Evolutionary conservation across 2,113 vertebrate species (phyloP).

Genomic region (Poecilia latipinna): DNA sequence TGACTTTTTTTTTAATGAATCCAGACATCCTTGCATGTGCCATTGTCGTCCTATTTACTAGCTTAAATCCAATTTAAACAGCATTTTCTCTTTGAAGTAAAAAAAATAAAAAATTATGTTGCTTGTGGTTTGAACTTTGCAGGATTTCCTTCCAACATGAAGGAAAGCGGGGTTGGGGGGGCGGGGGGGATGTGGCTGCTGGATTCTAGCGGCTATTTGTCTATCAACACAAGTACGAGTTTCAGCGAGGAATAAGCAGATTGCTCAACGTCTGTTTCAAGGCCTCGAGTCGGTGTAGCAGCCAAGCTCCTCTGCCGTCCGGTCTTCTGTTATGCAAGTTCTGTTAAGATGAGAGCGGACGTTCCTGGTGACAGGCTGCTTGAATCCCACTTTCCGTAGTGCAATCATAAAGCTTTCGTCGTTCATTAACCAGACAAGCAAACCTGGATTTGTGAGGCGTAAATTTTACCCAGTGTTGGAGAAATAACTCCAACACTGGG

Average conservation of each 20-base stretch:
- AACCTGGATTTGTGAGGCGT: background rate
- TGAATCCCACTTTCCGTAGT: slow-evolving; percentile 18
- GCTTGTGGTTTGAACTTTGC: background rate
- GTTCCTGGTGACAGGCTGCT: slow-evolving; percentile 20
- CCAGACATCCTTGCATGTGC: background rate
- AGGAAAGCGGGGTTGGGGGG: background rate
- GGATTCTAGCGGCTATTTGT: slow-evolving; percentile 42
- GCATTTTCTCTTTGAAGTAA: slow-evolving; percentile 9
- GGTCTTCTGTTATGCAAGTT: slow-evolving; percentile 52
- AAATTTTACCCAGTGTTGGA: too few relatives aligned
- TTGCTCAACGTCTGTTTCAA: slow-evolving; percentile 70
- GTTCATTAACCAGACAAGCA: background rate
- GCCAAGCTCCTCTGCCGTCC: slow-evolving; percentile 48
- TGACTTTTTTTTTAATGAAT: background rate
- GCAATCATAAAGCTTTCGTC: background rate
- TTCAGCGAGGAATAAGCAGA: slow-evolving; percentile 62
- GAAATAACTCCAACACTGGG: too few relatives aligned
- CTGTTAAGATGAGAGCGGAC: background rate
- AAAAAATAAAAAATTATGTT: background rate
- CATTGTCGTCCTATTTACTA: background rate
- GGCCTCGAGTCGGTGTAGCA: slow-evolving; percentile 42
- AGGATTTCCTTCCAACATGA: slow-evolving; percentile 14
- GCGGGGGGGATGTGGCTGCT: background rate
- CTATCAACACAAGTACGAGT: slow-evolving; percentile 36
- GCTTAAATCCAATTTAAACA: background rate